Base-by-base conservation (phyloP, 2,113 vertebrate species). In the Lagopus leucura region DNA sequence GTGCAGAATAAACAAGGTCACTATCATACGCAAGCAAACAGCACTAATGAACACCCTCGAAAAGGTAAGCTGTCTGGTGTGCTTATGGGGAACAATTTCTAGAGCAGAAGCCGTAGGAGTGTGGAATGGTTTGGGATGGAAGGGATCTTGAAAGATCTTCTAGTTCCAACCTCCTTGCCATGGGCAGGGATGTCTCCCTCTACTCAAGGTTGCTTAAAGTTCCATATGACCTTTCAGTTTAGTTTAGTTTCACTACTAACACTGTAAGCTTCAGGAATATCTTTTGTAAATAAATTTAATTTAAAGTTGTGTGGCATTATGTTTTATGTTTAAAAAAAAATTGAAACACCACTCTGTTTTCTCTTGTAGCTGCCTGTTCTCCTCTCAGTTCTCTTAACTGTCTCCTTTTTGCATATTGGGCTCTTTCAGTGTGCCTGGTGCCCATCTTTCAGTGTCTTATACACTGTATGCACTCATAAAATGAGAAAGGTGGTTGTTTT, bases 21-120 rank as follows among this genome's bases (percentile, higher is more conserved):
- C 88, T 99, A 99, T 90, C 98, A 99, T 92, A 99, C 99, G 8
- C 98, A 99, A 96, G 98, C 98, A 60, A 98, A 97, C 96, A 99
- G 98, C 95, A 98, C 97, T 85, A 97, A 98, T 4, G 99, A 98
- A 47, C 97, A 98, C 84, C 98, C 98, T 55, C 98, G 99, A 83
- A 98, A 98, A 98, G 98, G 99, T 99, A 86, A 94, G 96, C 42
- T 40, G 9, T 40, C 27, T 63, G 11, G 3, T 55, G 55, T 32
- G 14, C 18, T 27, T 85, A 40, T 36, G 27, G 30, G 27, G 16
- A n/a, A 50, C 69, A 78, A 36, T 4, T 63, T 72, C 45, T 71
- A 4, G 17, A 82, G 42, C 65, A 78, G 18, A 75, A 40, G 17
- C 28, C 61, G 11, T 25, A 28, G 36, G 17, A 64, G 10, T 10